Conservation (phyloP, 2,113 vertebrate genomes). For the Recurvirostra avosetta region DNA sequence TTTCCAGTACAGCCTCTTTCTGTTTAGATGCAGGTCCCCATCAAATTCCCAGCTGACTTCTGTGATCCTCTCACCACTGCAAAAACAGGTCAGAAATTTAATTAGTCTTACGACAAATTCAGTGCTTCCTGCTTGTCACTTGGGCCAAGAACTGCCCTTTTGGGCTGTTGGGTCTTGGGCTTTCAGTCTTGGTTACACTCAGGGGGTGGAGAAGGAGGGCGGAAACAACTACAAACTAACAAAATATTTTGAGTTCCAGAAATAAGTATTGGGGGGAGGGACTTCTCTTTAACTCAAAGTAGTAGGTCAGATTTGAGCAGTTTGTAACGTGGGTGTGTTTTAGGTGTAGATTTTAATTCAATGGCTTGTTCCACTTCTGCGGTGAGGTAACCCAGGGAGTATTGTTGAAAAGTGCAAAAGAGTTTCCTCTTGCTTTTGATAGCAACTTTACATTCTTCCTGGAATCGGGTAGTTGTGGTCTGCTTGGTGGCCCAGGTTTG, state of each 20-base stretch:
- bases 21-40: not conserved
- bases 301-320: not conserved
- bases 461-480: not conserved
- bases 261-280: not conserved
- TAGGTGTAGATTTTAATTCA: not conserved
- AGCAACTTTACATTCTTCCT: not conserved
- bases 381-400: not conserved
- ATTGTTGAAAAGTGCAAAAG: not conserved
- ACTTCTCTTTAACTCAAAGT: not conserved
- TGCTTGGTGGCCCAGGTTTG: not conserved
- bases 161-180: not conserved
- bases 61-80: not conserved
- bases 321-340: not conserved
- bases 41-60: not conserved
- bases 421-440: not conserved
- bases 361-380: not conserved
- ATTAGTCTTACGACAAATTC: not conserved
- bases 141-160: not conserved
- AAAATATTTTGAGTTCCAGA: not conserved
- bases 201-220: not conserved
- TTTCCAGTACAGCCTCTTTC: not conserved
- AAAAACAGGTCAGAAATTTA: not conserved
- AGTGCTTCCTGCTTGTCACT: not conserved
- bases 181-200: not conserved
- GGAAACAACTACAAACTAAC: not conserved